phyloP scores from a whole-genome alignment of 1,140 invertebrate species.

The Brachystomella parvula region DNA sequence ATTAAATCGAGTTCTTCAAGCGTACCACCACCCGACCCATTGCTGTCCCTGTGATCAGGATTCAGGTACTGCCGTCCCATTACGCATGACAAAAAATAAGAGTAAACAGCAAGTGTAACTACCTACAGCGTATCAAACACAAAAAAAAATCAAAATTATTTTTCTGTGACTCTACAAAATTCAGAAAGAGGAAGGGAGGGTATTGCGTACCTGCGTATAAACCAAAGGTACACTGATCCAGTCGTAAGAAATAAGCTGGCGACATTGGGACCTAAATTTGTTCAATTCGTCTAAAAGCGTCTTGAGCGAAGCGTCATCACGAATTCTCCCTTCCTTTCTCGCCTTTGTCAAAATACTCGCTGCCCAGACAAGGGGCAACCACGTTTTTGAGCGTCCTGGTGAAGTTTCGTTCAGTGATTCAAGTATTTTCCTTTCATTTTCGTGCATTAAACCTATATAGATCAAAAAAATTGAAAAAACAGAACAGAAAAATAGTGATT shows the following conservation, averaged over 20 bases:
- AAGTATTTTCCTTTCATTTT: slow-evolving; percentile 74
- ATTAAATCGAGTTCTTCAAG: slow-evolving; percentile 60
- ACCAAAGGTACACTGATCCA: slow-evolving; percentile 86
- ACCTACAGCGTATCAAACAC: slow-evolving; percentile 51
- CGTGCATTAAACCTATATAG: slow-evolving; percentile 62
- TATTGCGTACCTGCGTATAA: slow-evolving; percentile 68
- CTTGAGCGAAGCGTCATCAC: slow-evolving; percentile 86
- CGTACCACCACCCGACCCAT: slow-evolving; percentile 44
- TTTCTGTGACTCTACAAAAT: too few species aligned
- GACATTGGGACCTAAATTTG: slow-evolving; percentile 75
- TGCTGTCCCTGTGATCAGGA: slow-evolving; percentile 37
- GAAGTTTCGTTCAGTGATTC: slow-evolving; percentile 71
- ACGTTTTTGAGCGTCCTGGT: slow-evolving; percentile 81
- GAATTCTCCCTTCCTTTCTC: slow-evolving; percentile 79
- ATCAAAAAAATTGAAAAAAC: slow-evolving; percentile 3
- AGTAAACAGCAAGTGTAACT: slow-evolving; percentile 83
- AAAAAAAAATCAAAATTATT: not conserved
- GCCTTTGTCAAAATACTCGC: slow-evolving; percentile 76
- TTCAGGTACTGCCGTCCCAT: slow-evolving; percentile 74
- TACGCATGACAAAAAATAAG: slow-evolving; percentile 72
- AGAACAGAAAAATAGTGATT: not conserved
- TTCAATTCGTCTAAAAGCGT: slow-evolving; percentile 83
- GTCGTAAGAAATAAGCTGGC: slow-evolving; percentile 71
- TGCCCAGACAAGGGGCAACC: slow-evolving; percentile 91
- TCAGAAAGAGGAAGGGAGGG: not conserved